Evolutionary conservation across 2,113 vertebrate species (phyloP), one percentile per base, ranked within the genome.

Genomic region (Pipa parva): DNA sequence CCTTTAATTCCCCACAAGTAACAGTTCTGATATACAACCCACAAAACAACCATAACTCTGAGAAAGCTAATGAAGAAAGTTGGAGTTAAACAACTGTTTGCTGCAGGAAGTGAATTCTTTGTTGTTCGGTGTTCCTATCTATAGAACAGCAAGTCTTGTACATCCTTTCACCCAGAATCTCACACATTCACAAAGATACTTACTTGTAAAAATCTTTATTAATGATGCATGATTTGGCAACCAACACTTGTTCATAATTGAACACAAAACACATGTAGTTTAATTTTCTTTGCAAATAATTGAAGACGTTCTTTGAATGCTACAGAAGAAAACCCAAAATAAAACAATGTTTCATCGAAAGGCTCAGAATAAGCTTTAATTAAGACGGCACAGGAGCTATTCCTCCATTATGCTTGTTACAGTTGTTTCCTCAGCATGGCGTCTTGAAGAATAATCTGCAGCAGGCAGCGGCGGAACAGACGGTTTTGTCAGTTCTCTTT

Each of bases 341-440:
- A 42, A 42, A 18, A 5, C 12, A 15, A 15, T 18, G 17, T 33
- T 69, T 60, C 5, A 21, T 31, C 25, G 56, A 50, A 77, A 76
- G 28, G 72, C 13, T 76, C 63, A 28, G 74, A 77, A 73, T 78
- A 68, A 79, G 24, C 8, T 64, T 81, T 79, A 45, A 79, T 80
- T 85, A 81, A 78, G 13, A 3, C 49, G 58, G 7, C 5, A 7
- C 29, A 37, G 24, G 25, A 49, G 49, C 59, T 68, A 73, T 71
- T 73, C 78, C 79, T 70, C 67, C 73, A 25, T 79, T 70, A 68
- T 25, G 8, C 71, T 2, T 75, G 28, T 73, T 63, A 31, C 54
- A 75, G 63, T 75, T 77, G 73, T 74, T 77, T 63, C 54, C 77
- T 56, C 50, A 74, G 45, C 17, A 11, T 29, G 64, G 22, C 26